phyloP scores from a whole-genome alignment of 2,797 vertebrate genomes.

The Acanthurus leucopareius region DNA sequence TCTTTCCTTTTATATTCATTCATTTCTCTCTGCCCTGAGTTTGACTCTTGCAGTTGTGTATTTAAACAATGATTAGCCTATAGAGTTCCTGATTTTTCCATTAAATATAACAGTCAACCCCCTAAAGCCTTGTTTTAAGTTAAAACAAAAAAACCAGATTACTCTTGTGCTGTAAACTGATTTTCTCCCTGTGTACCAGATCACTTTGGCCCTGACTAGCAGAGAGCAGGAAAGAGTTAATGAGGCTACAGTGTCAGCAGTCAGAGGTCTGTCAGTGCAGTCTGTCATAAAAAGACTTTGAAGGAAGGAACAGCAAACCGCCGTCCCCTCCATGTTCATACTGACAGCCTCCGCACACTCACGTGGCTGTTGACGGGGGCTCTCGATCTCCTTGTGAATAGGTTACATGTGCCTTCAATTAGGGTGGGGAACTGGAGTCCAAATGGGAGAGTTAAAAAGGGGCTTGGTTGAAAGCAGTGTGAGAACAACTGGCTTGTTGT shows the following conservation, averaged over 20 bases:
- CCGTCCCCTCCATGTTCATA: constrained; percentile 17
- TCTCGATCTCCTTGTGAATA: constrained; percentile 45
- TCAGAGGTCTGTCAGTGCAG: constrained; percentile 26
- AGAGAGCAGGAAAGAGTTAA: constrained; percentile 45
- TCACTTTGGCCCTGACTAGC: constrained; percentile 34
- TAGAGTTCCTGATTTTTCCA: constrained; percentile 3
- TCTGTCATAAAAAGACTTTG: constrained; percentile 22
- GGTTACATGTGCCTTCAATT: constrained; percentile 83
- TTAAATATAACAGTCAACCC: background rate
- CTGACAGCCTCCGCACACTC: constrained; percentile 54
- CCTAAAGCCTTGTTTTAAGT: constrained; percentile 16
- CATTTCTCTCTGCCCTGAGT: constrained; percentile 12
- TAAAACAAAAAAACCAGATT: constrained; percentile 54
- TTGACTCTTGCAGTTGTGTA: constrained; percentile 14
- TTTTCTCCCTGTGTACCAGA: constrained; percentile 23
- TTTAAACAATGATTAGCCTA: constrained; percentile 19
- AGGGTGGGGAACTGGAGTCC: constrained; percentile 60
- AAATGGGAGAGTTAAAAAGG: constrained; percentile 61
- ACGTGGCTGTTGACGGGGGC: constrained; percentile 43
- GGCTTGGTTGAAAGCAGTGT: constrained; percentile 49
- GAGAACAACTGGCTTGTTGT: constrained; percentile 75
- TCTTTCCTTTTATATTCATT: background rate
- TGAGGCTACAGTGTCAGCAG: constrained; percentile 38
- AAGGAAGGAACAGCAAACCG: constrained; percentile 33
- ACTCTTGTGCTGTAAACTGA: constrained; percentile 21